Conservation (phyloP, 2,113 vertebrate species). For the Clinocottus analis region DNA sequence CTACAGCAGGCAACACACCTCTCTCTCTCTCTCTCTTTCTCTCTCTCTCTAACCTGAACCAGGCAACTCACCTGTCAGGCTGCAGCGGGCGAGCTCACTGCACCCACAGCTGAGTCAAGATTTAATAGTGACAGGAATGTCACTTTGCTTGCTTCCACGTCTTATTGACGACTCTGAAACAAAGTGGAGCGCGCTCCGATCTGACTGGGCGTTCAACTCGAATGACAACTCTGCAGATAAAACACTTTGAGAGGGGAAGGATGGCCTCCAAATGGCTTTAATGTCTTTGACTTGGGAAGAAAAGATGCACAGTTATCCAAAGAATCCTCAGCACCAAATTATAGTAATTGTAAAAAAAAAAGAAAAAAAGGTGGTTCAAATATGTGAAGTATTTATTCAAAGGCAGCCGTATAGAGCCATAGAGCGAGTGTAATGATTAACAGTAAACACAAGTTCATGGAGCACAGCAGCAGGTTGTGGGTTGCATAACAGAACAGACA, state of each 20-base stretch:
- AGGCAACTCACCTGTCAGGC: constrained; percentile 47
- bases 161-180: constrained; percentile 27
- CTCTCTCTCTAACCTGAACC: constrained; percentile 7
- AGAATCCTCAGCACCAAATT: constrained; percentile 16
- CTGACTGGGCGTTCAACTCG: constrained; percentile 18
- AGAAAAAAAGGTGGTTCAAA: neutral
- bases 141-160: constrained; percentile 70
- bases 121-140: constrained; percentile 75
- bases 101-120: constrained; percentile 71
- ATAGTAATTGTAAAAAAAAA: neutral
- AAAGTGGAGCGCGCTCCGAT: constrained; percentile 7
- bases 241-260: neutral
- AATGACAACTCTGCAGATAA: neutral
- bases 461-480: constrained; percentile 16
- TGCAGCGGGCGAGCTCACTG: constrained; percentile 32
- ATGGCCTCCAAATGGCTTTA: constrained; percentile 5
- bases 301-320: constrained; percentile 20
- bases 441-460: constrained; percentile 62
- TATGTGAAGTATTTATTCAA: constrained; percentile 58
- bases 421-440: constrained; percentile 75
- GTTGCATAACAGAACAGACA: constrained; percentile 37
- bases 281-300: neutral
- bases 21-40: too few relatives aligned
- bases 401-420: constrained; percentile 22
- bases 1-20: constrained; percentile 52